Evolutionary conservation across 2,113 vertebrate genomes (phyloP), one percentile per base, ranked within the genome.

Genomic region (Conger conger): DNA sequence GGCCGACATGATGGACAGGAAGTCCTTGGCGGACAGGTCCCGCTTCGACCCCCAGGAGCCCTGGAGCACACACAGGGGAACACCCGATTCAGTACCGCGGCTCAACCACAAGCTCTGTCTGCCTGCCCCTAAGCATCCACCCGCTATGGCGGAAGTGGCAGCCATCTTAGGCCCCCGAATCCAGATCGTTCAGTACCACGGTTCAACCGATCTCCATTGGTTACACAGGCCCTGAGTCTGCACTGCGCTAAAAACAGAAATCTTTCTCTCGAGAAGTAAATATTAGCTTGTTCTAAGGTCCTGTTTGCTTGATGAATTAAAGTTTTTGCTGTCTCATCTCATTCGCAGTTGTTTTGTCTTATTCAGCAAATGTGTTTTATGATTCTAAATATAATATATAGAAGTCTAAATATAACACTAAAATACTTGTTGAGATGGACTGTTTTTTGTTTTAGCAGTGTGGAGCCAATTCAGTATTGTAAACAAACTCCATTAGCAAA

Each of bases 1-100:
- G 0, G 96, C 97, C 57, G 96, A 97, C 88, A 94, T 90, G 88
- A 98, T 96, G 89, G 97, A 97, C 93, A 96, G 95, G 93, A 97
- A 95, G 90, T 97, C 97, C 91, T 93, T 95, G 91, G 94, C 85
- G 84, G 93, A 96, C 4, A 93, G 91, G 30, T 97, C 97, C 92
- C 95, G 96, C 92, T 95, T 96, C 82, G 96, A 94, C 13, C 90
- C 93, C 86, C 93, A 95, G 9, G 95, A 93, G 91, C 94, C 92
- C 97, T 99, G 94, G 54, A 13, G 45, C 45, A n/a, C n/a, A 63
- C 79, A 30, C 37, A 53, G 36, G 23, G 36, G 27, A n/a, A 1
- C 1, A 0, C 4, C 30, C 76, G 15, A 37, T 33, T 38, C 35
- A n/a, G 35, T 9, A 50, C 17, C 50, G 54, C 33, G 80, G 77